Conservation (phyloP, 2,113 vertebrate genomes). For the Atlantisia rogersi region DNA sequence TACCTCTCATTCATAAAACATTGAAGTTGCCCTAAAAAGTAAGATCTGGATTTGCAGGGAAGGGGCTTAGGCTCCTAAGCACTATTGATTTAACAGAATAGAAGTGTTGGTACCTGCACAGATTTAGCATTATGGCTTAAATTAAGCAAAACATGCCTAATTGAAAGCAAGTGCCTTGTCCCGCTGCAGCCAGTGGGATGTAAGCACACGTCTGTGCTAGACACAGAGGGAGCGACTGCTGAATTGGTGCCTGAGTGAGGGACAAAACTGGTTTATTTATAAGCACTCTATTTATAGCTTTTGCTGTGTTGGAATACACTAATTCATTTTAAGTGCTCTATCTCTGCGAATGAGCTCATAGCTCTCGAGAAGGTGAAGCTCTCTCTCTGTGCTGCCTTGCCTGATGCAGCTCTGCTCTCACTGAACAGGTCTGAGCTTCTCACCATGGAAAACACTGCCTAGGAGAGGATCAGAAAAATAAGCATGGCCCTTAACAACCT, state of each 20-base stretch:
- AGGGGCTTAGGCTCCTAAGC: not conserved
- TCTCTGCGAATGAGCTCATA: constrained; percentile 48
- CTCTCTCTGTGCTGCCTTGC: not conserved
- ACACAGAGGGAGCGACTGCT: not conserved
- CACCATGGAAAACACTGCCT: not conserved
- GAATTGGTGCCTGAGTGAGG: constrained; percentile 37
- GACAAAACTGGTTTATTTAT: constrained; percentile 68
- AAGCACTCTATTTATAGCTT: constrained; percentile 61
- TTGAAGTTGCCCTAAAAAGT: not conserved
- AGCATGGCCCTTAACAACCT: not conserved
- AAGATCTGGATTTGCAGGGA: not conserved
- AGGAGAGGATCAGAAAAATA: not conserved
- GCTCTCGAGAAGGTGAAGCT: constrained; percentile 11
- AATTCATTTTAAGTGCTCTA: constrained; percentile 67
- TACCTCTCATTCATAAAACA: constrained; percentile 13
- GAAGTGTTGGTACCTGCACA: not conserved
- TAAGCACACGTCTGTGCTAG: not conserved
- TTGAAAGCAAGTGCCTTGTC: not conserved
- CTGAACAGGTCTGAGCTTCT: not conserved
- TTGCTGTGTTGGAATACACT: constrained; percentile 65
- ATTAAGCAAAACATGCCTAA: constrained; percentile 11
- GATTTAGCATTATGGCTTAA: not conserved
- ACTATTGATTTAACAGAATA: not conserved
- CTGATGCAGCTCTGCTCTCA: not conserved
- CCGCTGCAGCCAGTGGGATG: not conserved